phyloP scores from a whole-genome alignment of 1,140 invertebrate genomes.

The Lerema accius region DNA sequence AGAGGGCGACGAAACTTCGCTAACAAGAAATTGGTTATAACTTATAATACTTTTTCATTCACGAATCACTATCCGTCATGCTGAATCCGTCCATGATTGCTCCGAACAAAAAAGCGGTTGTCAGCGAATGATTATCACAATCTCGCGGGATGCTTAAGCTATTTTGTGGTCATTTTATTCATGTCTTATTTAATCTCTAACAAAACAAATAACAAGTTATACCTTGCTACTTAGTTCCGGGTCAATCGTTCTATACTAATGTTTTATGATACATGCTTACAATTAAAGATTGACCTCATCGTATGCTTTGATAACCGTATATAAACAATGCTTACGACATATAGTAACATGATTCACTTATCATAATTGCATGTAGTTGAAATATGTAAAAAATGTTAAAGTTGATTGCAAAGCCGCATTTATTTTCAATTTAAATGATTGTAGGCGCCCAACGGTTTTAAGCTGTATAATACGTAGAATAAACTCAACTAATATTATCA shows the following conservation, averaged over 20 bases:
- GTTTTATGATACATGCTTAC: conserved; percentile 2
- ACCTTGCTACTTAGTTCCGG: conserved; percentile 65
- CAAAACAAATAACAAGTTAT: conserved; percentile 9
- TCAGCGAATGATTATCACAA: conserved; percentile 59
- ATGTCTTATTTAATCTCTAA: conserved; percentile 3
- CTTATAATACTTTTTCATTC: conserved; percentile 51
- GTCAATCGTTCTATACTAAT: conserved; percentile 41
- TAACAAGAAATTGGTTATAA: conserved; percentile 62
- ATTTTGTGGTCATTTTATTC: conserved; percentile 8
- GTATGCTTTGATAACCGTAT: background rate
- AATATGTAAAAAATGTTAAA: too few relatives aligned
- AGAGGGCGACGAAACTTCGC: conserved; percentile 18
- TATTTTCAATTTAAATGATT: too few relatives aligned
- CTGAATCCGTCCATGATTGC: conserved; percentile 41
- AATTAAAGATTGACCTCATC: conserved; percentile 6
- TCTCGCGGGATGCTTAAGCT: conserved; percentile 11
- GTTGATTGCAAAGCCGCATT: too few relatives aligned
- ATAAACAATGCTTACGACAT: conserved; percentile 21
- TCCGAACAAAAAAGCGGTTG: conserved; percentile 58
- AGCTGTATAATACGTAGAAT: too few relatives aligned
- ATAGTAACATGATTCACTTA: background rate
- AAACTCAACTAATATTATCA: too few relatives aligned
- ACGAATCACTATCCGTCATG: conserved; percentile 42
- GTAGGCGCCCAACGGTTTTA: too few relatives aligned
- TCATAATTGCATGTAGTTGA: too few relatives aligned